Evolutionary conservation across 2,797 vertebrate genomes (phyloP), one percentile per base, ranked within the genome.

Genomic region (Lophius americanus): DNA sequence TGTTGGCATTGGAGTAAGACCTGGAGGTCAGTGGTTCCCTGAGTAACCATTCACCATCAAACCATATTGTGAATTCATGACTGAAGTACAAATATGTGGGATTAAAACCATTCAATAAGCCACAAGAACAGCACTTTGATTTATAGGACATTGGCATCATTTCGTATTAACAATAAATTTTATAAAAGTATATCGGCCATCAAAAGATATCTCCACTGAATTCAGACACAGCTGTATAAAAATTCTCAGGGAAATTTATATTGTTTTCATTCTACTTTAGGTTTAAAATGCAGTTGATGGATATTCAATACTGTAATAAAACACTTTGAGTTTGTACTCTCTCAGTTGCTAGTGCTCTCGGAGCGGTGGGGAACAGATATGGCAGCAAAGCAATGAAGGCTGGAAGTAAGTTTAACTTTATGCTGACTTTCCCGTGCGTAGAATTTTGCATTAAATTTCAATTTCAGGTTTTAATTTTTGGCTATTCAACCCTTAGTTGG

Each of bases 321-420:
- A 63, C 35, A 0, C 2, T 32, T 10, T 51, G 53, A 36, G 38
- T 47, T 3, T 35, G 35, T 23, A 56, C 59, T 32, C 0, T 42
- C 2, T 2, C 56, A 91, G 89, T 61, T 9, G 33, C 60, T 2
- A 89, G 87, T 0, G 64, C 88, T 6, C 86, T 89, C 0, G 91
- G 89, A 64, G 88, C 87, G 0, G 48, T 91, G 57, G 87, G 83
- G 32, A 86, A 41, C 63, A 65, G 87, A 62, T 87, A 88, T 38
- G 82, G 80, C 64, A 81, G 6, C 79, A 92, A 91, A 83, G 84
- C 84, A 1, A 82, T 88, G 78, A 93, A 92, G 71, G 66, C 85
- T n/a, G 90, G 85, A 84, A 47, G 90, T 92, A 78, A 0, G 84
- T 72, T 55, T 13, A 3, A 43, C 32, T 51, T 8, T 37, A 1